These are phyloP conservation scores for Corella eumyota DNA, from an alignment of 23 tunicate genomes.

Conservation along the genomic window DNA sequence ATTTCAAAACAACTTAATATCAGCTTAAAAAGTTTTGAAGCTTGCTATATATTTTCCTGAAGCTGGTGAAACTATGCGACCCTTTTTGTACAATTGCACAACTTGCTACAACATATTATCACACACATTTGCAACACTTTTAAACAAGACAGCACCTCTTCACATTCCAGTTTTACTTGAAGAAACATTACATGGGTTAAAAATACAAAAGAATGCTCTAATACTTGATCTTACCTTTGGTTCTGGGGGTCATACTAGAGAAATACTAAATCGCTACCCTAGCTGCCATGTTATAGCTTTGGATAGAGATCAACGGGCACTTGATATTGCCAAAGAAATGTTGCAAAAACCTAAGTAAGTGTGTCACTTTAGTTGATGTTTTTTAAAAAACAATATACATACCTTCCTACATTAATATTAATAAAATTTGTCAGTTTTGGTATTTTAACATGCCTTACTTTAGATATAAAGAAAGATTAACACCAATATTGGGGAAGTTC, in stretches of 20 bases:
- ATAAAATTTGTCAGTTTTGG: no score
- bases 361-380: background rate
- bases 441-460: background rate
- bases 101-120: no score
- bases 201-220: constrained; percentile 6
- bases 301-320: constrained; percentile 62
- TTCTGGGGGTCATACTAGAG: constrained; percentile 79
- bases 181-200: constrained; percentile 30
- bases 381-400: background rate
- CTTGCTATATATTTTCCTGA: no score
- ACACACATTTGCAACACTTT: no score
- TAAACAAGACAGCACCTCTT: no score
- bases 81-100: no score
- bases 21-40: no score
- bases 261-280: constrained; percentile 21
- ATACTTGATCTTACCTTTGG: constrained; percentile 86
- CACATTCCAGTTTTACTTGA: constrained; percentile 67
- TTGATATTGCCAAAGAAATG: constrained; percentile 45
- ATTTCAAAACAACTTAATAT: no score
- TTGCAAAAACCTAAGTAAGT: constrained; percentile 29
- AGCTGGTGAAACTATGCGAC: no score
- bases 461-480: constrained; percentile 29
- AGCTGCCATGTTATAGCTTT: constrained; percentile 48
- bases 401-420: no score
- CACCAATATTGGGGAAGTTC: constrained; percentile 65